Evolutionary conservation across 2,797 vertebrate species (phyloP).

Genomic region (Geotrypetes seraphini): DNA sequence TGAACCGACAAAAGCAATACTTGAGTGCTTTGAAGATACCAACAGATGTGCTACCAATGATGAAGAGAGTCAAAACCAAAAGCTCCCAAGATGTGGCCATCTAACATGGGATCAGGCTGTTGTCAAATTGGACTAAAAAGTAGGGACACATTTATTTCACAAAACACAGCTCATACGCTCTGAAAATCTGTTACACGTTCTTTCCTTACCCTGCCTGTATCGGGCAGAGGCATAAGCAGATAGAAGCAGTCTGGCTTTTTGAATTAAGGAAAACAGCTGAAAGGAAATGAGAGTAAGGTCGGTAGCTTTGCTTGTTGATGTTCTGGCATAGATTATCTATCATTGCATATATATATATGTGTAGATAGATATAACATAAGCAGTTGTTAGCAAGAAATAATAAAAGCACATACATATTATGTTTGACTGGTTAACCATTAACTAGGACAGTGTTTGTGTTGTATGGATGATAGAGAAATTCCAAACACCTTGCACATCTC

Average conservation of each 20-base stretch:
- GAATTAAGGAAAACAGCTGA: constrained; percentile 21
- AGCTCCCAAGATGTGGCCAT: too few relatives aligned
- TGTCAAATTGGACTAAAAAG: too few relatives aligned
- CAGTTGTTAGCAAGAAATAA: too few relatives aligned
- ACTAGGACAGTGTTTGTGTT: constrained; percentile 39
- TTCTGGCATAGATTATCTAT: neutral
- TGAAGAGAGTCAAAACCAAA: too few relatives aligned
- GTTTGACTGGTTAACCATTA: constrained; percentile 37
- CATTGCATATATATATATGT: neutral
- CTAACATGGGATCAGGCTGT: too few relatives aligned
- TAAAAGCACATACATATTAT: constrained; percentile 24
- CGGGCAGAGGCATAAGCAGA: constrained; percentile 8
- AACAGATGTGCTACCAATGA: constrained; percentile 23
- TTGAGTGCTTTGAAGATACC: constrained; percentile 40
- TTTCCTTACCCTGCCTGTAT: constrained; percentile 13
- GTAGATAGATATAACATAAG: constrained; percentile 26
- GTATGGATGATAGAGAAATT: constrained; percentile 52
- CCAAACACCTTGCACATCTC: constrained; percentile 64
- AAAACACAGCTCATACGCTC: neutral
- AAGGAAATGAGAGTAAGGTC: constrained; percentile 15
- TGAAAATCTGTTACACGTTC: constrained; percentile 1
- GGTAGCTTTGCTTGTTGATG: neutral
- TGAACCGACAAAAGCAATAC: constrained; percentile 14
- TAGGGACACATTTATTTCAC: too few relatives aligned
- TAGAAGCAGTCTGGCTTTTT: neutral